Percentiles rank a stretch among this genome's conserved stretches.
phyloP scores from a whole-genome alignment of 2,888 invertebrate genomes.

The Dyspetes luteomarginatus region DNA sequence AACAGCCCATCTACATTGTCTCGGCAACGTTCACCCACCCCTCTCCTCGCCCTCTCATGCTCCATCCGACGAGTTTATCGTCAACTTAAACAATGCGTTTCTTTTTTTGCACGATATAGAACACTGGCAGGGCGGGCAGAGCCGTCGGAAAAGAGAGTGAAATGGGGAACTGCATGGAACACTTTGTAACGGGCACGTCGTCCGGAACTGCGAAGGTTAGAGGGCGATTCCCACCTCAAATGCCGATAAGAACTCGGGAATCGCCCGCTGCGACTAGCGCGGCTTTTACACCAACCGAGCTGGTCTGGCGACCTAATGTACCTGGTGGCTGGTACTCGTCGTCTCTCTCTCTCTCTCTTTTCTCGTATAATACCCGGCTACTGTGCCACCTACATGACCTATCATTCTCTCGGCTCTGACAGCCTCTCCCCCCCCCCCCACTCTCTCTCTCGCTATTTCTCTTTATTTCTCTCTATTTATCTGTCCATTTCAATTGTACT shows the following conservation, averaged over 20 bases:
- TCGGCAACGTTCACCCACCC: constrained; percentile 71
- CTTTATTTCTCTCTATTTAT: not conserved
- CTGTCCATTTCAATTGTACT: not conserved
- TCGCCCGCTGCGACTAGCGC: constrained; percentile 45
- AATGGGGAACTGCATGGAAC: constrained; percentile 52
- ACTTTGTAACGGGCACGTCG: constrained; percentile 61
- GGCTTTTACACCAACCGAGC: constrained; percentile 48
- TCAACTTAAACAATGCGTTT: constrained; percentile 74
- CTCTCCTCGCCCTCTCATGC: constrained; percentile 66
- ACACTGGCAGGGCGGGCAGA: constrained; percentile 42
- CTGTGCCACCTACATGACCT: constrained; percentile 24
- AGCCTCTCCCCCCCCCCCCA: constrained; percentile 26
- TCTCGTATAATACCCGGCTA: constrained; percentile 28
- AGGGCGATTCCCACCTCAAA: constrained; percentile 65
- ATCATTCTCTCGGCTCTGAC: constrained; percentile 58
- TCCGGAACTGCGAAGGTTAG: constrained; percentile 64
- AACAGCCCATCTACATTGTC: constrained; percentile 82
- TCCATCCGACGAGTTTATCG: constrained; percentile 74
- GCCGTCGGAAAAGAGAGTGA: constrained; percentile 46
- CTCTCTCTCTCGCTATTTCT: not conserved
- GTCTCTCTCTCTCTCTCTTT: not conserved
- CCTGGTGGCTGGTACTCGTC: not conserved
- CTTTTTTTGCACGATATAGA: constrained; percentile 65
- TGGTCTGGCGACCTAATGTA: not conserved
- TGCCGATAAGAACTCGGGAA: constrained; percentile 65